Evolutionary conservation across 2,113 vertebrate genomes (phyloP).

Genomic region (Grallaria varia): DNA sequence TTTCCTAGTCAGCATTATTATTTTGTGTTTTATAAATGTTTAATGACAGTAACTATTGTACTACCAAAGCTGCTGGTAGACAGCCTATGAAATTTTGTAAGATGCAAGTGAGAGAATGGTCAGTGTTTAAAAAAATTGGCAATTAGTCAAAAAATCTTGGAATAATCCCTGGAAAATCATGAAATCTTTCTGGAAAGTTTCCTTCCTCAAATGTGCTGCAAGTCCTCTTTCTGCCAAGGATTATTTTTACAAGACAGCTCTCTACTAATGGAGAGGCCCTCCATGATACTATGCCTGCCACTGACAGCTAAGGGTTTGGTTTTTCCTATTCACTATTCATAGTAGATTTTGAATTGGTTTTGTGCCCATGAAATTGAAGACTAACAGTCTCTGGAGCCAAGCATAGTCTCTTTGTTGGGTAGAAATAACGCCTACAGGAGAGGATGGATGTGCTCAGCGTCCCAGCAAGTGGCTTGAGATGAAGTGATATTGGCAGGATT

Average conservation of each 20-base stretch:
- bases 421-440: constrained; percentile 65
- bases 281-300: constrained; percentile 23
- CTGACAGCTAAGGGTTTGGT: neutral
- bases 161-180: neutral
- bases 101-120: neutral
- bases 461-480: constrained; percentile 63
- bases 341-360: constrained; percentile 48
- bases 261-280: constrained; percentile 7
- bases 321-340: constrained; percentile 59
- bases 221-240: neutral
- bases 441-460: constrained; percentile 56
- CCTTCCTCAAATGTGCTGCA: neutral
- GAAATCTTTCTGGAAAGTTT: neutral
- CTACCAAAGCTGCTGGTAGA: neutral
- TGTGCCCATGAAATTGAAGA: constrained; percentile 56
- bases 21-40: neutral
- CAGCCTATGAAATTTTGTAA: neutral
- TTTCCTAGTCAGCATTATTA: neutral
- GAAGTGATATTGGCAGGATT: constrained; percentile 64
- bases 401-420: constrained; percentile 57
- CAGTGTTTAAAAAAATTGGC: neutral
- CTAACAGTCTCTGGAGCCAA: constrained; percentile 54
- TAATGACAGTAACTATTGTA: neutral
- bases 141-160: neutral
- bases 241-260: constrained; percentile 17